Conservation (phyloP, 2,888 invertebrate species). For the Asteroscopus sphinx region DNA sequence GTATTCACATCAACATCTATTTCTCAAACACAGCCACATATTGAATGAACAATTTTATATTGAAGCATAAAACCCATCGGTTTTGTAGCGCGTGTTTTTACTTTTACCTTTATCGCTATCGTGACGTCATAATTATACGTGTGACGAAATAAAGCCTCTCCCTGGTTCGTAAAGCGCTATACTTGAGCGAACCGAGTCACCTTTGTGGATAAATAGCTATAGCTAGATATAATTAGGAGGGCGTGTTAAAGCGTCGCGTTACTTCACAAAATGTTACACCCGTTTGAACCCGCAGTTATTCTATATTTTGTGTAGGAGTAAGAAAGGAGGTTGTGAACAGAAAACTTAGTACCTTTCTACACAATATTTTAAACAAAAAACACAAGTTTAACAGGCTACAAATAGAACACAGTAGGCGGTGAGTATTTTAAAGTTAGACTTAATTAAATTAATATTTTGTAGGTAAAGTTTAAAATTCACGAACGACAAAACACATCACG, state of each 20-base stretch:
- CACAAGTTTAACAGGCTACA: neutral
- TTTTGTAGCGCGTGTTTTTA: constrained; percentile 15
- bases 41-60: constrained; percentile 17
- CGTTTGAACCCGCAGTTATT: constrained; percentile 29
- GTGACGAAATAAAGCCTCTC: constrained; percentile 52
- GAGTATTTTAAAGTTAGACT: too few species aligned
- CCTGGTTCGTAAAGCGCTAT: constrained; percentile 38
- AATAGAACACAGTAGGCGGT: too few species aligned
- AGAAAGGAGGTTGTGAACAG: constrained; percentile 9
- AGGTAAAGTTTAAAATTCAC: constrained; percentile 5
- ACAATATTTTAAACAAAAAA: too few species aligned
- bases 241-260: constrained; percentile 27
- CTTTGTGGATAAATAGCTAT: constrained; percentile 53
- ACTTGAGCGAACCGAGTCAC: constrained; percentile 47
- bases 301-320: constrained; percentile 20
- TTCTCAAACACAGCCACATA: constrained; percentile 12
- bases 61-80: constrained; percentile 16
- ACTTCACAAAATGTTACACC: constrained; percentile 37
- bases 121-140: constrained; percentile 55
- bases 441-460: too few species aligned
- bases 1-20: constrained; percentile 11
- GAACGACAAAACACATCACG: constrained; percentile 5
- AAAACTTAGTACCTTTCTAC: too few species aligned
- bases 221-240: constrained; percentile 42
- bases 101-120: constrained; percentile 17